Evolutionary conservation across 2,888 invertebrate species (phyloP), one percentile per base, ranked within the genome.

Genomic region (Erebia aethiops): DNA sequence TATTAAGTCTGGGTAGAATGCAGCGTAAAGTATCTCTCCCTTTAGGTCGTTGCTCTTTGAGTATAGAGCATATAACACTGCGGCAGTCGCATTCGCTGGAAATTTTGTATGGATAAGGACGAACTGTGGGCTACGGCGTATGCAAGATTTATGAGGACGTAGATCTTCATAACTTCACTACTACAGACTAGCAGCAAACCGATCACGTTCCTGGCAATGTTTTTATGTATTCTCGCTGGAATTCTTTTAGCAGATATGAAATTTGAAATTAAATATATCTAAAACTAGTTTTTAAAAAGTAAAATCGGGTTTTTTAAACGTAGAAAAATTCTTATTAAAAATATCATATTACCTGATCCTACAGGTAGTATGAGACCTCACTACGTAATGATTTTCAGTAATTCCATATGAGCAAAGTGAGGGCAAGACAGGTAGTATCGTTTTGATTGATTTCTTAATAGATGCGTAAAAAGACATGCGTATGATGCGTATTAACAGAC

Each of bases 61-160:
- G 56, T 21, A 21, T 21, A 56, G 56, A 56, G 52, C 52, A 52
- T 67, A 58, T 71, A 68, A 63, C 69, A 62, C 49, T 65, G 75
- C 75, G 72, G 71, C 64, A 74, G 70, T 70, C 67, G 58, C 67
- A 67, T 71, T 73, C 72, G 69, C 75, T 76, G 74, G 71, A 72
- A 75, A 78, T 77, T 77, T 73, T 71, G 73, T 76, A 74, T 73
- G 76, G 71, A 74, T 73, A 72, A 69, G 71, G 72, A 73, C 69
- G 62, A 65, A 66, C 69, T 69, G 63, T 69, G 65, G 72, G 69
- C 70, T 71, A 71, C 72, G 70, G 64, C 66, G 71, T 69, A 66
- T 74, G 74, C 74, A 76, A 75, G 74, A 74, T 77, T 76, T 75
- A 77, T 75, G 69, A 71, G 70, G 54, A 68, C 67, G 57, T 72